Evolutionary conservation across 2,888 invertebrate genomes (phyloP).

Genomic region (Acleris holmiana): DNA sequence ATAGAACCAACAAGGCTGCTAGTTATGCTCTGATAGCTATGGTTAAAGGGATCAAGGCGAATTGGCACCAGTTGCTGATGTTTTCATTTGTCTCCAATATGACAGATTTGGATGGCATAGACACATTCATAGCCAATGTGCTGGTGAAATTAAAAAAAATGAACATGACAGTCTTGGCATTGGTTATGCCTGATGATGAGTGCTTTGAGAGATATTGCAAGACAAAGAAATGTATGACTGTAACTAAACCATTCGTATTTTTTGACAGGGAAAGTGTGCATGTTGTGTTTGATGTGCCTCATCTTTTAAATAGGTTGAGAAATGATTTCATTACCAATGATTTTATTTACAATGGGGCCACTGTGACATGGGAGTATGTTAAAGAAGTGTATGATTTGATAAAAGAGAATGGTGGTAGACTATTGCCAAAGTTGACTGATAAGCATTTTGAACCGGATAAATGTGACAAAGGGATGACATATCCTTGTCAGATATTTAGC

Average conservation of each 20-base stretch:
- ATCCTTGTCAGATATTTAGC: slow-evolving; percentile 11
- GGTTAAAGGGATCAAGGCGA: slow-evolving; percentile 5
- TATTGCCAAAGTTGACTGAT: slow-evolving; percentile 16
- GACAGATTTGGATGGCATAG: slow-evolving; percentile 10
- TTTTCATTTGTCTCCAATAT: slow-evolving; percentile 13
- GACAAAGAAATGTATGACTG: slow-evolving; percentile 9
- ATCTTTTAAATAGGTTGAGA: slow-evolving; percentile 16
- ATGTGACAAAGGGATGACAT: neutral
- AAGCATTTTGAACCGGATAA: slow-evolving; percentile 7
- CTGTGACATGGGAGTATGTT: slow-evolving; percentile 9
- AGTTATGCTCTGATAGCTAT: slow-evolving; percentile 17
- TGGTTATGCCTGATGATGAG: slow-evolving; percentile 12
- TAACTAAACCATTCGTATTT: neutral
- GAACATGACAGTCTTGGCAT: neutral
- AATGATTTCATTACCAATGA: slow-evolving; percentile 10
- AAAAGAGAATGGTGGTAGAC: neutral
- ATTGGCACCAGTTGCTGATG: slow-evolving; percentile 6
- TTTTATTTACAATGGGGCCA: slow-evolving; percentile 1
- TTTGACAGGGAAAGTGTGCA: neutral
- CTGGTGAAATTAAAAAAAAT: slow-evolving; percentile 5
- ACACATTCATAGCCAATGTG: neutral
- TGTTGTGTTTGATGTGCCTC: slow-evolving; percentile 7
- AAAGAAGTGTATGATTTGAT: slow-evolving; percentile 8
- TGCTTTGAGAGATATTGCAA: slow-evolving; percentile 11
- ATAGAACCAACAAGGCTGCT: slow-evolving; percentile 6